Evolutionary conservation across 1,140 invertebrate genomes (phyloP).

Genomic region (Aleiodes sp.): DNA sequence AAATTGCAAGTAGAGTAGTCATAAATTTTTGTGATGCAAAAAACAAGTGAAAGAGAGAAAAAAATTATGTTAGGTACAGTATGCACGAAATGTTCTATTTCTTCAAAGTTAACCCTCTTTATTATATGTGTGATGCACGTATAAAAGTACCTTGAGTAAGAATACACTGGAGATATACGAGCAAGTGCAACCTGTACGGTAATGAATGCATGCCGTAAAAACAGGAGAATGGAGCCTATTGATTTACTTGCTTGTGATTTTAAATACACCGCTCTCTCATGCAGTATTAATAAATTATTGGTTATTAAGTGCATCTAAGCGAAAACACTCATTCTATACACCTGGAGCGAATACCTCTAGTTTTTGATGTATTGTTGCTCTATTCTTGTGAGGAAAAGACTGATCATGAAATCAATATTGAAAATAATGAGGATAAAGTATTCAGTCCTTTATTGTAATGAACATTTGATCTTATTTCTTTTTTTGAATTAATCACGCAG

Average conservation of each 20-base stretch:
- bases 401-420: too few species aligned
- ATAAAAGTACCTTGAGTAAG: not conserved
- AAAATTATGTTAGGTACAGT: not conserved
- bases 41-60: too few species aligned
- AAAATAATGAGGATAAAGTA: too few species aligned
- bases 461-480: too few species aligned
- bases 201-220: constrained; percentile 43
- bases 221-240: constrained; percentile 29
- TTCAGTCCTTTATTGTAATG: too few species aligned
- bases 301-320: constrained; percentile 37
- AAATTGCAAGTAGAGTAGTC: constrained; percentile 13
- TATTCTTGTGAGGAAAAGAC: too few species aligned
- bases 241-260: constrained; percentile 37
- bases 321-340: not conserved
- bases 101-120: constrained; percentile 32
- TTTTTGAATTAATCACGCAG: too few species aligned
- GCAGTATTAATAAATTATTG: constrained; percentile 43
- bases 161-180: constrained; percentile 39
- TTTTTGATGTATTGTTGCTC: constrained; percentile 3
- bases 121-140: constrained; percentile 9
- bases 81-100: constrained; percentile 30
- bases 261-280: constrained; percentile 20
- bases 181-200: constrained; percentile 39
- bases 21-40: too few species aligned
- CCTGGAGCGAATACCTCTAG: not conserved